A percentile compares a stretch with the other conserved stretches of the same genome.
phyloP scores from a whole-genome alignment of 2,113 vertebrate species.

The Amblyornis subalaris region DNA sequence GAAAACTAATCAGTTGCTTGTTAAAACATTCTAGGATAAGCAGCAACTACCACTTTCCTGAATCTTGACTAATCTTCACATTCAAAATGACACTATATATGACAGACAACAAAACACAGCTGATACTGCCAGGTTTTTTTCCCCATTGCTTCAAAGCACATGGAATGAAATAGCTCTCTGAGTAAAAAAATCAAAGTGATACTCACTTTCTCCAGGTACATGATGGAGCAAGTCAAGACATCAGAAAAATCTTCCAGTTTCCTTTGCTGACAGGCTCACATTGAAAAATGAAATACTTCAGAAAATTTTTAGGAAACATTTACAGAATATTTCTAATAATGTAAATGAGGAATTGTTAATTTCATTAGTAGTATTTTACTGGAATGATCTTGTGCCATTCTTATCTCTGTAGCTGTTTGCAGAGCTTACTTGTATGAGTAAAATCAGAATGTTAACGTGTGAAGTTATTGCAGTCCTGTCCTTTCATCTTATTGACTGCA shows the following conservation, averaged over 20 bases:
- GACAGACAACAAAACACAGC: neutral
- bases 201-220: neutral
- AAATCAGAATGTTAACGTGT: neutral
- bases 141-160: neutral
- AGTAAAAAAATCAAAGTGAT: neutral
- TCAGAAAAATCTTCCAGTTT: neutral
- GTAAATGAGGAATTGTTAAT: neutral
- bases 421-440: neutral
- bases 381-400: neutral
- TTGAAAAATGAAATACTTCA: neutral
- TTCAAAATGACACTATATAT: neutral
- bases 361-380: neutral
- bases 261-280: neutral
- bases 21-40: neutral
- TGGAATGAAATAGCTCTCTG: neutral
- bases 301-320: neutral
- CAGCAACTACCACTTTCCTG: neutral
- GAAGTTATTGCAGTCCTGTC: neutral
- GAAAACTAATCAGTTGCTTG: neutral
- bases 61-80: neutral
- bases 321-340: neutral
- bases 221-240: neutral
- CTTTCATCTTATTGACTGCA: neutral
- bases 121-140: neutral
- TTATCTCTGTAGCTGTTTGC: neutral